Evolutionary conservation across 2,888 invertebrate genomes (phyloP), one percentile per base, ranked within the genome.

Genomic region (Agrochola lota): DNA sequence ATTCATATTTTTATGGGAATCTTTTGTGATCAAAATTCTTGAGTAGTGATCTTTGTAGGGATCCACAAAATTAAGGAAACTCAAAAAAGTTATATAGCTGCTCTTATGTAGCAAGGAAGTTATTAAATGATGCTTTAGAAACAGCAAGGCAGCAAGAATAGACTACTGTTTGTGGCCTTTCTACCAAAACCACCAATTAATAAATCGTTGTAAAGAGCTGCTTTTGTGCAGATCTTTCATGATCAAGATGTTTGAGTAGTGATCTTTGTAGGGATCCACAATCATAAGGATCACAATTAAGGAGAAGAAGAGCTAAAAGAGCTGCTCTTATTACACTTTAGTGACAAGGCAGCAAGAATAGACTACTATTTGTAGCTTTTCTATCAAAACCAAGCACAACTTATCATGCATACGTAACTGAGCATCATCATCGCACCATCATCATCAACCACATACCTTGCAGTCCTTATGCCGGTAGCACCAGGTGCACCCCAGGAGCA

Each of bases 401-500:
- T 59, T 6, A 35, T 64, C 30, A 64, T 59, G 59, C 75, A 43
- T 9, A 43, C 11, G 9, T 11, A 43, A 43, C 43, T 43, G 43
- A 0, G 11, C 2, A 43, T 11, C 11, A 11, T 43, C 43, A 43
- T 43, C 43, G 9, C 7, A 35, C 17, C 35, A 35, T 49, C 15
- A 52, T 43, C 15, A 63, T 26, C 6, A 57, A 12, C 1, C 4
- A 73, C 90, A 87, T 91, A 96, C 96, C 96, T 96, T 96, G 93
- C 96, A 95, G 89, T 95, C 96, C 87, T 96, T 96, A 89, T 96
- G 96, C 79, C 94, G 91, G 89, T 95, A 96, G 88, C 97, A 97
- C 96, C 97, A 97, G n/a, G 96, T 95, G 91, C 97, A 97, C 52
- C 97, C 97, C 74, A 96, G 92, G 71, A 97, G 92, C 67, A 97